Base-by-base conservation (phyloP, 2,113 vertebrate species). In the Conger conger region DNA sequence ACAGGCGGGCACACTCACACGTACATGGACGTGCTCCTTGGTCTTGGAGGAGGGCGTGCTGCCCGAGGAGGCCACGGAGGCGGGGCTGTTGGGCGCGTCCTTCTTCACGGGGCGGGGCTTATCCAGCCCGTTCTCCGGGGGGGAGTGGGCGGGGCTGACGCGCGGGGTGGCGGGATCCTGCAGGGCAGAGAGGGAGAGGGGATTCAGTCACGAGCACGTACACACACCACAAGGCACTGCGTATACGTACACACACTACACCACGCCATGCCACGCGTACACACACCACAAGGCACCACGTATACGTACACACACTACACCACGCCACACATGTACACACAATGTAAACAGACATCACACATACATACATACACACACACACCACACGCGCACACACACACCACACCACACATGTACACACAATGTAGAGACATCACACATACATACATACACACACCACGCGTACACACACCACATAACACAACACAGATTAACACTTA, bases 21-120 rank as follows among this genome's bases (percentile, higher is more conserved):
- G 9, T 95, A 99, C 97, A 30, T 99, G 97, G 92, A 96, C 92
- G 90, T 98, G 96, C 92, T 98, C 98, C 94, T 99, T 99, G 33
- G 97, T 97, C 95, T 99, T 99, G 89, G 98, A 99, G 77, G 98
- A 98, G 4, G 97, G 98, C 4, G 97, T 99, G 94, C 98, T 99
- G 91, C 98, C 97, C 40, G 98, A 99, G n/a, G 98, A 99, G 81
- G 97, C 97, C 11, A 99, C 96, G 0, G 98, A 99, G 90, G 98
- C 98, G 0, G 98, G 98, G 94, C 98, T 99, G 94, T 97, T 97
- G 0, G 98, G 98, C 0, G 96, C 96, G 0, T 99, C 98, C 86
- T 98, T 99, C 92, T 99, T 99, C 91, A 97, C 91, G 81, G 95
- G 95, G 0, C 98, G 95, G 17, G 95, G 91, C 91, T 99, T 99